Conservation (phyloP, 2,113 vertebrate species). For the Tenrec ecaudatus region DNA sequence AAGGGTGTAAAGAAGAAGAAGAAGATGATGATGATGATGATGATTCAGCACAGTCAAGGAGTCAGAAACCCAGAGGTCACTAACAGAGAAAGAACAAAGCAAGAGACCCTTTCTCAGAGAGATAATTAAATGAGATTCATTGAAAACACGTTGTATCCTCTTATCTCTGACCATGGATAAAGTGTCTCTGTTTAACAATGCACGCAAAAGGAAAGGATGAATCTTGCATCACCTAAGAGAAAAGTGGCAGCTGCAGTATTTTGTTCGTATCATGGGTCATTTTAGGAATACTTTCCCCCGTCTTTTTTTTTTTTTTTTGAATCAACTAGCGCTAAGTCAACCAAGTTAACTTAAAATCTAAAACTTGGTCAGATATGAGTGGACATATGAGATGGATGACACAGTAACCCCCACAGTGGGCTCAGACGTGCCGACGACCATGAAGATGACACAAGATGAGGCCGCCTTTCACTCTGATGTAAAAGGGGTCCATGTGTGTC, state of each 20-base stretch:
- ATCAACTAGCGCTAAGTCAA: not conserved
- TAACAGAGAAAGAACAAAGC: constrained; percentile 13
- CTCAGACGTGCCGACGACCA: not conserved
- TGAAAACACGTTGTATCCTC: not conserved
- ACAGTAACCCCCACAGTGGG: not conserved
- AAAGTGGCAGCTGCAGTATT: not conserved
- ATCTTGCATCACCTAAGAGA: not conserved
- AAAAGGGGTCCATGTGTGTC: not conserved
- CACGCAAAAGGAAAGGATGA: not conserved
- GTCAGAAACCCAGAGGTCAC: constrained; percentile 51
- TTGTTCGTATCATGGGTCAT: not conserved
- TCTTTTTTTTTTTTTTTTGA: not conserved
- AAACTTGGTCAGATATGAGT: not conserved
- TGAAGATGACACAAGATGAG: not conserved
- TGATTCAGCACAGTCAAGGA: not conserved
- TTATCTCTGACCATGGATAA: not conserved
- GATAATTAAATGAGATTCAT: constrained; percentile 30
- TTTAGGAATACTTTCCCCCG: not conserved
- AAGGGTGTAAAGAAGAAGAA: not conserved
- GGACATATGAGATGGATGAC: not conserved
- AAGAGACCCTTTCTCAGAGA: not conserved
- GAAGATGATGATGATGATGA: not conserved
- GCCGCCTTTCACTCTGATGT: not conserved
- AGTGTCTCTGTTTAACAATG: constrained; percentile 17
- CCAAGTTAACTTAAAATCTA: constrained; percentile 16